phyloP scores from a whole-genome alignment of 2,113 vertebrate genomes.

The Lontra canadensis region DNA sequence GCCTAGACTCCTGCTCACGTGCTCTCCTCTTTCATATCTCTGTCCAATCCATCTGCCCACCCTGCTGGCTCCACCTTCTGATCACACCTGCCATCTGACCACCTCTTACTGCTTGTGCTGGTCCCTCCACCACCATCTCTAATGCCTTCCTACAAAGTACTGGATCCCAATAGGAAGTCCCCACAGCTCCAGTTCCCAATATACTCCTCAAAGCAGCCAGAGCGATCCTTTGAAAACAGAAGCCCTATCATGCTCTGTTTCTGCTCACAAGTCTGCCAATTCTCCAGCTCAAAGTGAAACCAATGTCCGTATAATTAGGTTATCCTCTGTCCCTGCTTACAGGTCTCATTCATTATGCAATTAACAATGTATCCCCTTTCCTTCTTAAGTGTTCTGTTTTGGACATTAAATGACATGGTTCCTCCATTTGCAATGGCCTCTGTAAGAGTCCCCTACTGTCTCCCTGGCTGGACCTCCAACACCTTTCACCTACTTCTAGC shows the following conservation, averaged over 20 bases:
- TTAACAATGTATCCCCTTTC: rapidly evolving
- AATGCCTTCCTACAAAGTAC: rapidly evolving
- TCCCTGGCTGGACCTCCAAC: rapidly evolving
- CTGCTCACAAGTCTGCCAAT: neutral
- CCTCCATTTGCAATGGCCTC: neutral
- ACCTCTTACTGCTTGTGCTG: rapidly evolving
- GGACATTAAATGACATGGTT: rapidly evolving
- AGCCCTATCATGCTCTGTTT: neutral
- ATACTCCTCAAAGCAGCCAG: neutral
- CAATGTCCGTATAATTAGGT: rapidly evolving
- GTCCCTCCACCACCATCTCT: neutral
- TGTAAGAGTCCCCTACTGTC: rapidly evolving
- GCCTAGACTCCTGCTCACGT: rapidly evolving
- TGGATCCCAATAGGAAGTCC: too few species aligned
- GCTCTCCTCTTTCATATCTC: neutral
- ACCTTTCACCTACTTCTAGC: too few species aligned
- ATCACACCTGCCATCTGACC: rapidly evolving
- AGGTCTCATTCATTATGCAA: neutral
- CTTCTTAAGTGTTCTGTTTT: neutral
- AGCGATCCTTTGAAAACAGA: neutral
- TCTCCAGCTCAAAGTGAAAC: neutral
- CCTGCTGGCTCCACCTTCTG: neutral
- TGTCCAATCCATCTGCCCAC: neutral
- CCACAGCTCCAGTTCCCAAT: neutral
- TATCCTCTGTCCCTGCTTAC: neutral